phyloP scores from a whole-genome alignment of 2,113 vertebrate species.

The Cynoglossus semilaevis region DNA sequence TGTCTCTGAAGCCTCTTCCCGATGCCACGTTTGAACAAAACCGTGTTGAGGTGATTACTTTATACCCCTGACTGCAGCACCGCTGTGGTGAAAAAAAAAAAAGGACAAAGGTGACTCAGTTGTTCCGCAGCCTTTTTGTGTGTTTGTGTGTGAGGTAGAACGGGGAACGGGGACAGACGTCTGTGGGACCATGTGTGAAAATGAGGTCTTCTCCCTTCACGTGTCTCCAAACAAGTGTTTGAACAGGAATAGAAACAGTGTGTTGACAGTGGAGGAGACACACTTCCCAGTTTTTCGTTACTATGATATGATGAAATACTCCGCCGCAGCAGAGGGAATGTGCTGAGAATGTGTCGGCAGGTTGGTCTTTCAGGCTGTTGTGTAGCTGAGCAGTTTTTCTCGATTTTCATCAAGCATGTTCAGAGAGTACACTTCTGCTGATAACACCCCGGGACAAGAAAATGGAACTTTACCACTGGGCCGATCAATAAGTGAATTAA shows the following conservation, averaged over 20 bases:
- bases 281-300: conserved; percentile 21
- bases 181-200: neutral
- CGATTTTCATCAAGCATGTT: neutral
- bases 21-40: conserved; percentile 47
- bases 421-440: neutral
- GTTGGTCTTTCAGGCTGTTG: conserved; percentile 6
- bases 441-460: neutral
- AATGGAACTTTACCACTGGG: neutral
- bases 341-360: conserved; percentile 4
- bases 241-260: neutral
- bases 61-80: conserved; percentile 40
- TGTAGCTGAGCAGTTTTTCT: conserved; percentile 4
- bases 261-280: conserved; percentile 14
- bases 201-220: conserved; percentile 15
- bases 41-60: conserved; percentile 32
- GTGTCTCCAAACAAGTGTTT: conserved; percentile 23
- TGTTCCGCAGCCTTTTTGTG: conserved; percentile 41
- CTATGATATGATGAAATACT: conserved; percentile 5
- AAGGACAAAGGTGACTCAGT: conserved; percentile 51
- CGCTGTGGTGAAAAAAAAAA: conserved; percentile 47
- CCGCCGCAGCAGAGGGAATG: conserved; percentile 5
- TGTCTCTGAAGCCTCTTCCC: conserved; percentile 39
- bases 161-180: neutral
- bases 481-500: neutral
- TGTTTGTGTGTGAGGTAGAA: conserved; percentile 3